phyloP scores from a whole-genome alignment of 2,113 vertebrate species.

The Mohoua ochrocephala region DNA sequence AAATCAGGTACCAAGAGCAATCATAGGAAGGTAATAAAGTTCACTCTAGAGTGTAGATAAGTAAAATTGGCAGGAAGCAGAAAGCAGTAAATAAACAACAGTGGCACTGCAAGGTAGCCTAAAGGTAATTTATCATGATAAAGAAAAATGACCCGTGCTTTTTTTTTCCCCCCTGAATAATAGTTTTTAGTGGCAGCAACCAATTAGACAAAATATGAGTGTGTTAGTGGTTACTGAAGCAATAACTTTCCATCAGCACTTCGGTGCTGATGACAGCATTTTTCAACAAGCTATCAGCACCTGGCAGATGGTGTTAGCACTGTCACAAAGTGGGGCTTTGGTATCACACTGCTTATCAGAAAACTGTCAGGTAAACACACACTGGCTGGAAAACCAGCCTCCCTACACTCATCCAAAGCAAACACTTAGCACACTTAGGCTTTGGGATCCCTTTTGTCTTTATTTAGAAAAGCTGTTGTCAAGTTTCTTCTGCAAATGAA shows the following conservation, averaged over 20 bases:
- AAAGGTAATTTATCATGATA: constrained; percentile 39
- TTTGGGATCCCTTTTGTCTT: constrained; percentile 23
- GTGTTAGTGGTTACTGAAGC: background rate
- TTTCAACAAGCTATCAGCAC: constrained; percentile 27
- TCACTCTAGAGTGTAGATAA: background rate
- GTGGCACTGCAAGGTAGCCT: background rate
- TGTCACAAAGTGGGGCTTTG: constrained; percentile 19
- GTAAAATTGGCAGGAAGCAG: background rate
- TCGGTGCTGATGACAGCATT: constrained; percentile 43
- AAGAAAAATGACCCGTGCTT: background rate
- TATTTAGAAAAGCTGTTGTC: constrained; percentile 17
- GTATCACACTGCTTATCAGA: constrained; percentile 52
- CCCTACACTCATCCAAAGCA: constrained; percentile 50
- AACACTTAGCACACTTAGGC: constrained; percentile 27
- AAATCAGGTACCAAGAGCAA: background rate
- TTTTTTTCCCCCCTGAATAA: background rate
- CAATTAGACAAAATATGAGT: constrained; percentile 28
- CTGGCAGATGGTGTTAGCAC: constrained; percentile 60
- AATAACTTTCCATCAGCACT: constrained; percentile 45
- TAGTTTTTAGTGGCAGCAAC: constrained; percentile 15
- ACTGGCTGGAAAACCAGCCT: constrained; percentile 14
- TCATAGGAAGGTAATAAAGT: background rate
- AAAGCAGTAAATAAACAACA: background rate
- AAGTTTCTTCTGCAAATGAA: constrained; percentile 32
- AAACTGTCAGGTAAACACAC: constrained; percentile 56